phyloP scores from a whole-genome alignment of 2,113 vertebrate species.

The Corapipo altera region DNA sequence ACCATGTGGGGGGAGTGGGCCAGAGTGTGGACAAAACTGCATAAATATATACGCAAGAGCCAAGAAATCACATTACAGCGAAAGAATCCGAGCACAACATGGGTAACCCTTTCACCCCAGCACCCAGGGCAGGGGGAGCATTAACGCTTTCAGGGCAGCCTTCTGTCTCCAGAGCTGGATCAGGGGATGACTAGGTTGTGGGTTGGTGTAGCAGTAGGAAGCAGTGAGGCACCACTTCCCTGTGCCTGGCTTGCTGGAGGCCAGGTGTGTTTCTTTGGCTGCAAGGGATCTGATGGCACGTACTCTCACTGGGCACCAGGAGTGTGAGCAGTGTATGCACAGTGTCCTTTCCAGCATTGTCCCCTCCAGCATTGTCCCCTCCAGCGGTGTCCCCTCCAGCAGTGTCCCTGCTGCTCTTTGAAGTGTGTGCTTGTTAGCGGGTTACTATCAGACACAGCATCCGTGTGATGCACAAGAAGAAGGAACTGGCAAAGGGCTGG shows the following conservation, averaged over 20 bases:
- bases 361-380: not conserved
- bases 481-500: not conserved
- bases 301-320: not conserved
- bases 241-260: not conserved
- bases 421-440: not conserved
- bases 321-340: rapidly evolving
- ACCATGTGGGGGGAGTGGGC: constrained; percentile 59
- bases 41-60: constrained; percentile 89
- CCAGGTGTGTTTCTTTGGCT: not conserved
- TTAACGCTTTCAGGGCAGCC: constrained; percentile 39
- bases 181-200: not conserved
- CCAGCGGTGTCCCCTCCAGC: not conserved
- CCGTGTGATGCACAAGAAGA: not conserved
- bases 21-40: constrained; percentile 91
- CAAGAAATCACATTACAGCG: constrained; percentile 93
- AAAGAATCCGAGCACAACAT: constrained; percentile 87
- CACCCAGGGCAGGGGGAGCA: constrained; percentile 60
- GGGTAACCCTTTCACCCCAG: constrained; percentile 92
- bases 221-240: not conserved
- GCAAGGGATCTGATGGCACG: rapidly evolving
- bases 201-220: not conserved
- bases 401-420: not conserved
- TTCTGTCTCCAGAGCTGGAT: not conserved
- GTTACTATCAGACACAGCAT: not conserved
- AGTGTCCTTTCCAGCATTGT: not conserved